phyloP scores from a whole-genome alignment of 2,888 invertebrate species.

The Odontocerum albicorne region DNA sequence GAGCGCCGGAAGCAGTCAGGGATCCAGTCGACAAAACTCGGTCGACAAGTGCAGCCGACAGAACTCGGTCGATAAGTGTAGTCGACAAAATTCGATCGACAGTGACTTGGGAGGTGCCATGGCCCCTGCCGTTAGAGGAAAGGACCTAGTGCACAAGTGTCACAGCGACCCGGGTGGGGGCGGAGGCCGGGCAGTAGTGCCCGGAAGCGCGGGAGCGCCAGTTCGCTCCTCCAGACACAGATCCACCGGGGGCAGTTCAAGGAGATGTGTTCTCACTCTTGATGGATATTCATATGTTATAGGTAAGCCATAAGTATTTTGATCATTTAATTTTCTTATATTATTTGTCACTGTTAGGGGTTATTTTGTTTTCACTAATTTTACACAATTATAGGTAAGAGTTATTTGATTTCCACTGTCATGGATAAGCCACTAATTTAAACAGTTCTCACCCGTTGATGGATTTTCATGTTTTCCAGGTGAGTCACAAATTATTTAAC shows the following conservation, averaged over 20 bases:
- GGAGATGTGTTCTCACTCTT: conserved; percentile 80
- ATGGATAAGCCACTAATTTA: too few species aligned
- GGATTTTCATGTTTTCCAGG: too few species aligned
- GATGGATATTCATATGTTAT: conserved; percentile 88
- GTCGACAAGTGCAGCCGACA: conserved; percentile 24
- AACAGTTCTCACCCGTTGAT: too few species aligned
- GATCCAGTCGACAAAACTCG: conserved; percentile 25
- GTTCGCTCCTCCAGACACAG: conserved; percentile 48
- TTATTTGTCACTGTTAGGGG: background rate
- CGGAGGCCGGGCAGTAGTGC: conserved; percentile 43
- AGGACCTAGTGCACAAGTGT: conserved; percentile 69
- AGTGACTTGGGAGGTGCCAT: conserved; percentile 32
- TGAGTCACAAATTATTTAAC: too few species aligned
- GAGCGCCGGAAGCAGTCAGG: conserved; percentile 28
- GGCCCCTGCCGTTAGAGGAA: conserved; percentile 47
- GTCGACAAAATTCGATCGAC: conserved; percentile 50
- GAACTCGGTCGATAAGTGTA: conserved; percentile 39
- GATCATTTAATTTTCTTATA: background rate
- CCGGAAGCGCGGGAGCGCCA: conserved; percentile 37
- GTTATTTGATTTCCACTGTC: too few species aligned
- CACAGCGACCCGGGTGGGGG: conserved; percentile 67
- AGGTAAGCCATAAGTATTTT: conserved; percentile 74
- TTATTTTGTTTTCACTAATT: background rate
- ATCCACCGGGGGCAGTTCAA: conserved; percentile 60
- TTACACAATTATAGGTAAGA: background rate